A percentile compares a stretch with the other conserved stretches of the same genome.
Conservation (phyloP, 2,797 vertebrate genomes). For the Crypturellus tataupa region DNA sequence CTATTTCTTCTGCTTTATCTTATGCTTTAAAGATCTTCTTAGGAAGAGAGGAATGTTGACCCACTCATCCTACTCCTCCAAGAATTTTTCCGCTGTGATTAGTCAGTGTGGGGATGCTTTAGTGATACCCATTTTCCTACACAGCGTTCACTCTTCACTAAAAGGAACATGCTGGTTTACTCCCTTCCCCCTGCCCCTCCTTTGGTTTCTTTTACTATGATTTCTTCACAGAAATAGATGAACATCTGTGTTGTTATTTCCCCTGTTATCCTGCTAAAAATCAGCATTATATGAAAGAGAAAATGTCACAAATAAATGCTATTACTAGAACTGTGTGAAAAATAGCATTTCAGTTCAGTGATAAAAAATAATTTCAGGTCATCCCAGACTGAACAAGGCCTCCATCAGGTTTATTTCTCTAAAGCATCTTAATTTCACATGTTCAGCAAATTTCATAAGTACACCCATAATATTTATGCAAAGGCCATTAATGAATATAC, state of each 20-base stretch:
- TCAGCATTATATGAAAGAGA: slow-evolving; percentile 10
- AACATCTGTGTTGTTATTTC: not conserved
- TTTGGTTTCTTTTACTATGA: not conserved
- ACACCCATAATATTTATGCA: not conserved
- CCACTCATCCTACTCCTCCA: not conserved
- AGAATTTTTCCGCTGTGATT: not conserved
- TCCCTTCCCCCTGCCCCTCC: not conserved
- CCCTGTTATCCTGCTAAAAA: not conserved
- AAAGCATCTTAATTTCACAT: slow-evolving; percentile 6
- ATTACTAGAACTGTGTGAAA: not conserved
- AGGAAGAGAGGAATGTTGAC: not conserved
- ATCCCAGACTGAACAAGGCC: not conserved
- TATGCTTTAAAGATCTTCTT: too few relatives aligned
- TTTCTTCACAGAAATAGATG: not conserved
- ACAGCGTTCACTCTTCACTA: not conserved
- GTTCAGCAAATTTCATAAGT: slow-evolving; percentile 45
- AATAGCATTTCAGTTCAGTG: not conserved
- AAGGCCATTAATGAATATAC: slow-evolving; percentile 30
- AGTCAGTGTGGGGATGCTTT: accelerated
- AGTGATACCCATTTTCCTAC: not conserved
- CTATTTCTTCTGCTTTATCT: not conserved
- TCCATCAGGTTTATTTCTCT: slow-evolving; percentile 20
- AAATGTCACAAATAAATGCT: not conserved
- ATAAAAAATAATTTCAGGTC: slow-evolving; percentile 47
- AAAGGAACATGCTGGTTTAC: not conserved